phyloP scores from a whole-genome alignment of 1,140 invertebrate genomes.

The Heliconius himera region DNA sequence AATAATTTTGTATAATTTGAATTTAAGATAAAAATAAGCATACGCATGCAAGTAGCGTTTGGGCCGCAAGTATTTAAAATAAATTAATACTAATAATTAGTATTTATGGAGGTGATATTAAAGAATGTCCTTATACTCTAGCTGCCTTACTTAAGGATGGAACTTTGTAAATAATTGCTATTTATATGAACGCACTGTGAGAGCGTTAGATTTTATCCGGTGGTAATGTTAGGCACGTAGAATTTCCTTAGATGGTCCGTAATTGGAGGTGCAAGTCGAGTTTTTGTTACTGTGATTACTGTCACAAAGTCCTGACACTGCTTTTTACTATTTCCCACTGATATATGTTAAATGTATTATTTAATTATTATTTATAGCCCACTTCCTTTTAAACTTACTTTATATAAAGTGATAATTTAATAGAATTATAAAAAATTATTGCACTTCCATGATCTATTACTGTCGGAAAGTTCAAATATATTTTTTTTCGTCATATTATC shows the following conservation, averaged over 20 bases:
- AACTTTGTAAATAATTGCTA: conserved; percentile 32
- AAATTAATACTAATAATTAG: neutral
- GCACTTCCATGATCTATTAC: too few relatives aligned
- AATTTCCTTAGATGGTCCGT: conserved; percentile 70
- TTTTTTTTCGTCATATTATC: too few relatives aligned
- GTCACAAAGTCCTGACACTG: conserved; percentile 65
- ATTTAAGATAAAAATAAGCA: too few relatives aligned
- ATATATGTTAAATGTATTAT: conserved; percentile 57
- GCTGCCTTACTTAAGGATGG: neutral
- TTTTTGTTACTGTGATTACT: conserved; percentile 74
- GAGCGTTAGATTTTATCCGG: conserved; percentile 57
- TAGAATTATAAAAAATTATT: too few relatives aligned
- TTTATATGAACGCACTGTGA: conserved; percentile 34
- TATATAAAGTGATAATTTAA: too few relatives aligned
- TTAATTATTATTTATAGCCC: conserved; percentile 9
- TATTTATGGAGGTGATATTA: neutral
- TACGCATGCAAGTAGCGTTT: too few relatives aligned
- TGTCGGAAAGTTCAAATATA: too few relatives aligned
- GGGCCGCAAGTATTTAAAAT: neutral
- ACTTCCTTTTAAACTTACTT: neutral
- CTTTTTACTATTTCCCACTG: conserved; percentile 70
- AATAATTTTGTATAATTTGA: too few relatives aligned
- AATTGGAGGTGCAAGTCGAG: conserved; percentile 71
- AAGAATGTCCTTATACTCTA: neutral
- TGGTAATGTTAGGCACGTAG: conserved; percentile 65